Percentiles rank a stretch among this genome's conserved stretches.
Conservation (phyloP, 2,888 invertebrate genomes). For the Oligia strigilis region DNA sequence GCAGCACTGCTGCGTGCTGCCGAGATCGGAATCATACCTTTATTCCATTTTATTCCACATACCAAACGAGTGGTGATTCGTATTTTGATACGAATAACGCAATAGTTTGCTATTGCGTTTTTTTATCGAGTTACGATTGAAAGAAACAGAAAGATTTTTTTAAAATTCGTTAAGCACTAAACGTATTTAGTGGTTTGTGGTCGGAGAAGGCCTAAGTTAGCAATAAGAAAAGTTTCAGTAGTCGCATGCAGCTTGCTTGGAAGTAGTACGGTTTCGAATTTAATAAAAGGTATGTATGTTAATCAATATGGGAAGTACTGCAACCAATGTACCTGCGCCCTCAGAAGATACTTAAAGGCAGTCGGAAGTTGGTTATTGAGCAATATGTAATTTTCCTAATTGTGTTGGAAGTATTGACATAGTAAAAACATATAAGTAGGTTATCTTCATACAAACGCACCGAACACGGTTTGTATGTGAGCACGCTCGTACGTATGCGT, state of each 20-base stretch:
- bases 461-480: too few relatives aligned
- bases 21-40: too few relatives aligned
- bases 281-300: background rate
- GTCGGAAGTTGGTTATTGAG: background rate
- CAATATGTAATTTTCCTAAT: background rate
- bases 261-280: conserved; percentile 1
- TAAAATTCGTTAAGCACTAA: background rate
- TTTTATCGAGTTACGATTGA: background rate
- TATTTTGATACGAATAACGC: background rate
- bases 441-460: too few relatives aligned
- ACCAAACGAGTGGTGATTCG: background rate
- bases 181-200: too few relatives aligned
- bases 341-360: background rate
- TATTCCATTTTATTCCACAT: background rate
- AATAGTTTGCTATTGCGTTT: background rate
- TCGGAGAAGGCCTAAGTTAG: background rate
- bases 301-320: background rate
- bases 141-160: background rate
- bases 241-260: background rate
- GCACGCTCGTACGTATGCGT: too few relatives aligned
- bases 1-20: too few relatives aligned
- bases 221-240: background rate
- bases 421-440: too few relatives aligned
- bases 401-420: background rate
- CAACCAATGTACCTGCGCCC: background rate